Percentiles rank a stretch among this genome's conserved stretches.
Conservation (phyloP, 1,140 invertebrate genomes). For the Heliconius nattereri region DNA sequence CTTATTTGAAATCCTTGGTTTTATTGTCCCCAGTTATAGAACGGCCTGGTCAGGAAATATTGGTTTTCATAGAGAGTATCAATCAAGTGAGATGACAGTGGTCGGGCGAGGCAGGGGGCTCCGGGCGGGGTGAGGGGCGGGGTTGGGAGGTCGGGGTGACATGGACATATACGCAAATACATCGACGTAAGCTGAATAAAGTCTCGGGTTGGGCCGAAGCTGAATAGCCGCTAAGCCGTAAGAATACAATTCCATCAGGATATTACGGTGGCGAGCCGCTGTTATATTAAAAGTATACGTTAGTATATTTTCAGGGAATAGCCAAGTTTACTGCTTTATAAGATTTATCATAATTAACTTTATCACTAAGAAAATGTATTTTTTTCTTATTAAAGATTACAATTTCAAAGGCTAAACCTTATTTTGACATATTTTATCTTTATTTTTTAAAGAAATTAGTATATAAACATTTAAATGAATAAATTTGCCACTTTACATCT, state of each 20-base stretch:
- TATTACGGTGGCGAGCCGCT: constrained; percentile 16
- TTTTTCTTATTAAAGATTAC: no score
- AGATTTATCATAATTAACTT: not conserved
- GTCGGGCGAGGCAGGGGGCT: not conserved
- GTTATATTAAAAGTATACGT: constrained; percentile 15
- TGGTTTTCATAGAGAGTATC: constrained; percentile 29
- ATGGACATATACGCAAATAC: constrained; percentile 25
- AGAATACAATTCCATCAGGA: constrained; percentile 31
- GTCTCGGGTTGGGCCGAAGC: constrained; percentile 9
- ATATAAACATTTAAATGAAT: no score
- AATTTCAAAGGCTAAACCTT: no score
- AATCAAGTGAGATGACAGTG: constrained; percentile 29
- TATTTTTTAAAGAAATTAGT: no score
- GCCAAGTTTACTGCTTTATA: not conserved
- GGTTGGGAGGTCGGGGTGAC: constrained; percentile 1
- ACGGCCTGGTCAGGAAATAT: constrained; percentile 15
- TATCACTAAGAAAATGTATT: no score
- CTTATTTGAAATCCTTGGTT: constrained; percentile 27
- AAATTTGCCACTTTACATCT: no score
- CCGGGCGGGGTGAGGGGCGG: not conserved
- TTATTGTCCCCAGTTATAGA: constrained; percentile 18
- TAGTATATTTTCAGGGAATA: not conserved
- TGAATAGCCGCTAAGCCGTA: constrained; percentile 24
- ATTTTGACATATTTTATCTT: no score
- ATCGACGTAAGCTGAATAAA: constrained; percentile 31